phyloP scores from a whole-genome alignment of 2,797 vertebrate species.

The Intellagama lesueurii region DNA sequence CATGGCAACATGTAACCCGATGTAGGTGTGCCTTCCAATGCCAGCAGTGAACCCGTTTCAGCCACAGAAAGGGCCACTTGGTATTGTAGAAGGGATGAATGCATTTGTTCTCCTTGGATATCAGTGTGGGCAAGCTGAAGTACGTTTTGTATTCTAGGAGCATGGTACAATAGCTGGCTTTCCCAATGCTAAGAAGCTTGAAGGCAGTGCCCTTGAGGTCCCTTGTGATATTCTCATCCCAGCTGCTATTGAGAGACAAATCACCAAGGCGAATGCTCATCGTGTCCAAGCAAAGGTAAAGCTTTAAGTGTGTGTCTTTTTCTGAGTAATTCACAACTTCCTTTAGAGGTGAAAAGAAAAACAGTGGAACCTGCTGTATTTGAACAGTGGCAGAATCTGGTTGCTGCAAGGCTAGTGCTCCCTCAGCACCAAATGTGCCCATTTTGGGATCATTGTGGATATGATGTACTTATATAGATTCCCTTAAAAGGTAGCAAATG shows the following conservation, averaged over 20 bases:
- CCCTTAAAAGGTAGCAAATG: neutral
- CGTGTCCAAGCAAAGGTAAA: constrained; percentile 26
- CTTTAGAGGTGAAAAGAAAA: neutral
- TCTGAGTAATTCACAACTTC: neutral
- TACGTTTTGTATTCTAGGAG: constrained; percentile 6
- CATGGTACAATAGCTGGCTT: neutral
- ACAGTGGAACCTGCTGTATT: neutral
- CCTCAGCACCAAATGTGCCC: neutral
- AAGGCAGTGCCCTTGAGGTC: constrained; percentile 27
- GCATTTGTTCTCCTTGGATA: neutral
- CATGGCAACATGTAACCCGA: neutral
- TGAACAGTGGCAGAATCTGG: neutral
- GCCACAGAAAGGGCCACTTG: neutral
- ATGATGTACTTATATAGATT: neutral
- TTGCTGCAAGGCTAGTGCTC: neutral
- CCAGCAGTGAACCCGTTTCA: neutral
- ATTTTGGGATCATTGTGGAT: neutral
- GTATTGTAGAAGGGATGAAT: too few species aligned
- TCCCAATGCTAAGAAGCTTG: constrained; percentile 22
- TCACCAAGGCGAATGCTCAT: constrained; percentile 23
- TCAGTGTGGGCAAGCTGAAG: neutral
- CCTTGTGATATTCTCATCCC: constrained; percentile 44
- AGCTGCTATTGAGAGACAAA: constrained; percentile 36
- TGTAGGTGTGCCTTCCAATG: neutral
- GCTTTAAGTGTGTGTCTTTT: neutral